These are phyloP conservation scores for Nudaria mundana DNA, from an alignment of 2,888 invertebrate species.

Conservation along the genomic window DNA sequence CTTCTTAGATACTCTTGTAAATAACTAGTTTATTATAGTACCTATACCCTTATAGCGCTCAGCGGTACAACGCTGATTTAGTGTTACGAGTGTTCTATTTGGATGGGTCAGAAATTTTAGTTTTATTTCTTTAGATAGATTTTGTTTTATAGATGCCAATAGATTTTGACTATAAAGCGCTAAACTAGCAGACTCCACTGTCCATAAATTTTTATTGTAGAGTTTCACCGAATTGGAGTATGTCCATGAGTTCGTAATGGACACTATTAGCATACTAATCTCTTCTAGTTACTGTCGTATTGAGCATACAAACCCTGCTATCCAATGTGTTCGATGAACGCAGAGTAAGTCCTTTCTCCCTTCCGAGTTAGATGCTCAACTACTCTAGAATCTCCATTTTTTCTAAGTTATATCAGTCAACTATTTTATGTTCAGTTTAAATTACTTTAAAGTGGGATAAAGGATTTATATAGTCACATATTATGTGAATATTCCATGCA, in stretches of 20 bases:
- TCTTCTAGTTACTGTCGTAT: constrained; percentile 70
- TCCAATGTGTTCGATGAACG: constrained; percentile 49
- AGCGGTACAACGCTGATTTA: constrained; percentile 52
- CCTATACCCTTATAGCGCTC: constrained; percentile 50
- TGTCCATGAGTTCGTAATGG: constrained; percentile 59
- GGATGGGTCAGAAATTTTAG: constrained; percentile 76
- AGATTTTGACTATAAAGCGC: constrained; percentile 64
- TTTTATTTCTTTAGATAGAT: constrained; percentile 59
- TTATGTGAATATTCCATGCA: constrained; percentile 34
- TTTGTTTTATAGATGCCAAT: constrained; percentile 65
- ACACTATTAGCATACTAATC: constrained; percentile 73
- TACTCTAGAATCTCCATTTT: constrained; percentile 32
- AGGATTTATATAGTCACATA: constrained; percentile 50
- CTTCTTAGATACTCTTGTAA: constrained; percentile 57
- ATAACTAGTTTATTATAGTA: constrained; percentile 59
- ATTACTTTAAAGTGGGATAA: constrained; percentile 48
- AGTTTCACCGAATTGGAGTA: constrained; percentile 59
- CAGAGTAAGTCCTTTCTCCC: constrained; percentile 66
- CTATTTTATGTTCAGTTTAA: constrained; percentile 31
- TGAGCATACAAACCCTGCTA: constrained; percentile 57
- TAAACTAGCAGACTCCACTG: constrained; percentile 75
- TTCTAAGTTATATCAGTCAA: constrained; percentile 27
- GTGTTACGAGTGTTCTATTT: constrained; percentile 66
- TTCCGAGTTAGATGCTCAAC: constrained; percentile 34
- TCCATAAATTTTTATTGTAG: constrained; percentile 69